Conservation (phyloP, 1,140 invertebrate species). For the Cydia splendana region DNA sequence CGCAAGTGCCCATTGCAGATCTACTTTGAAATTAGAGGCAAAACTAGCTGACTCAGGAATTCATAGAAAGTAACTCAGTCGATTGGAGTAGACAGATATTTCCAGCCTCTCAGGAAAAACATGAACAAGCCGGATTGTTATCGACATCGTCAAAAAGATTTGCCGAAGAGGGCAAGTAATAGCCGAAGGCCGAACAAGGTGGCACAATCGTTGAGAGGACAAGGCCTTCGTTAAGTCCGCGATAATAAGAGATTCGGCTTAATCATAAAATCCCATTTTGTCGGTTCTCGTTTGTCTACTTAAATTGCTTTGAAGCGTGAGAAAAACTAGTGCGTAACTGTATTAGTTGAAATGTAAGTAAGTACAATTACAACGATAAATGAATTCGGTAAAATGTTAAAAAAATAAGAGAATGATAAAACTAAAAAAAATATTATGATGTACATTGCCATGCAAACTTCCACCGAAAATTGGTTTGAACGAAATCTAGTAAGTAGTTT, state of each 20-base stretch:
- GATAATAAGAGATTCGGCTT: conserved; percentile 29
- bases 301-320: neutral
- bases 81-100: neutral
- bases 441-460: no score
- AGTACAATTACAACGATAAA: no score
- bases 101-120: neutral
- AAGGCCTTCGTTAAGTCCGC: conserved; percentile 25
- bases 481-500: no score
- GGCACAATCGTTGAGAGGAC: conserved; percentile 17
- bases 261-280: conserved; percentile 26
- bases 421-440: no score
- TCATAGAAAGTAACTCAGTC: neutral
- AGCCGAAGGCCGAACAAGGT: conserved; percentile 10
- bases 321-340: neutral
- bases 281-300: conserved; percentile 9
- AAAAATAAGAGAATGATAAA: no score
- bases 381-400: no score
- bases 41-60: neutral
- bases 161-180: neutral
- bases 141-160: conserved; percentile 6
- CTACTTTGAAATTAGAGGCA: neutral
- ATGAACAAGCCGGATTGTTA: conserved; percentile 14
- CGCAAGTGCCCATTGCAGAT: neutral
- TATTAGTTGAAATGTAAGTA: no score
- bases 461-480: no score